Conservation (phyloP, 2,797 vertebrate genomes). For the Parauchenoglanis punctatus region DNA sequence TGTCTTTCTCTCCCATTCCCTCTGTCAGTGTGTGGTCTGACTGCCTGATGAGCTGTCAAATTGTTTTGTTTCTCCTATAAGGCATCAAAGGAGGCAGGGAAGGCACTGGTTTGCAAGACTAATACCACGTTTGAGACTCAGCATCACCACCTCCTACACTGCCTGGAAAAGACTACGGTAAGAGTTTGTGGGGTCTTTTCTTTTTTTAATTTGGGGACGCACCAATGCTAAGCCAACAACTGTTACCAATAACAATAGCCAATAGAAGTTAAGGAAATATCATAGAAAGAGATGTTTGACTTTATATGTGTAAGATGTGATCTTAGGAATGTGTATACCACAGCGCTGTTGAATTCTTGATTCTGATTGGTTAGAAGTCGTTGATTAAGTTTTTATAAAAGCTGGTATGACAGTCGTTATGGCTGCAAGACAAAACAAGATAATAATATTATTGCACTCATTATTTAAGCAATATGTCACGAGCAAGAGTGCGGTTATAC, state of each 20-base stretch:
- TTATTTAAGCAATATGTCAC: background rate
- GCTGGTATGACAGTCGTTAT: background rate
- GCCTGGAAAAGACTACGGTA: constrained; percentile 97
- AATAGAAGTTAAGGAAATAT: background rate
- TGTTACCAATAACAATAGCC: background rate
- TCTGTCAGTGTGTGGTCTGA: constrained; percentile 38
- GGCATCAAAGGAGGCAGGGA: constrained; percentile 87
- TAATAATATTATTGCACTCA: background rate
- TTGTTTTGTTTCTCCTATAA: constrained; percentile 73
- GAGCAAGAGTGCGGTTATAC: background rate
- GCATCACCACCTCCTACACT: constrained; percentile 93
- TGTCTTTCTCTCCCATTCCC: constrained; percentile 42
- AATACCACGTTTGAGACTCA: constrained; percentile 87
- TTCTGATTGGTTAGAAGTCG: background rate
- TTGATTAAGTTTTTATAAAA: background rate
- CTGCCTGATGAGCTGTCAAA: constrained; percentile 39
- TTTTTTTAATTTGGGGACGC: background rate
- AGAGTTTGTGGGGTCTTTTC: constrained; percentile 59
- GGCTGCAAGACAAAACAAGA: constrained; percentile 5
- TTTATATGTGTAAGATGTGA: background rate
- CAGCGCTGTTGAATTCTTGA: background rate
- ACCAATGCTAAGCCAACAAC: background rate
- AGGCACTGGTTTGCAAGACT: constrained; percentile 84
- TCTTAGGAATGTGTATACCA: background rate
- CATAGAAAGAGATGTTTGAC: background rate